Evolutionary conservation across 2,113 vertebrate genomes (phyloP).

Genomic region (Chloropsis hardwickii): DNA sequence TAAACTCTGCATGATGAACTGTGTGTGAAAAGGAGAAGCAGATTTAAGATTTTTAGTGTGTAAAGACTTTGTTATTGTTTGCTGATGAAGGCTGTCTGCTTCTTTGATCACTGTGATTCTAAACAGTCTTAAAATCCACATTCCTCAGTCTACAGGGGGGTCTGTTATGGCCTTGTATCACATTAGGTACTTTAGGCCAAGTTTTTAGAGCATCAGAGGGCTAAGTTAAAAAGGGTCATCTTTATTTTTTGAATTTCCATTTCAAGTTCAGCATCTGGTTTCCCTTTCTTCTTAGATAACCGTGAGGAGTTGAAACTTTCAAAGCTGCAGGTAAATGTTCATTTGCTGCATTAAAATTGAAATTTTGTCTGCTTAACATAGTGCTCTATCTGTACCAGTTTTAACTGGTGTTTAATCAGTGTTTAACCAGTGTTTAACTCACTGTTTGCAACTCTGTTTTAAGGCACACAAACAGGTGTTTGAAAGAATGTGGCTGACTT

Average conservation of each 20-base stretch:
- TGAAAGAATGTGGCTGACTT: slow-evolving; percentile 89
- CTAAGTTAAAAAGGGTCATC: not conserved
- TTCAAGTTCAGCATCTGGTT: not conserved
- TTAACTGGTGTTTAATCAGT: too few species aligned
- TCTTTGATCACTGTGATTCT: not conserved
- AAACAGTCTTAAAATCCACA: not conserved
- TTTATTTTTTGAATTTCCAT: not conserved
- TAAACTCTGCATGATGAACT: not conserved
- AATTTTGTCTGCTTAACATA: not conserved
- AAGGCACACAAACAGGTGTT: slow-evolving; percentile 89
- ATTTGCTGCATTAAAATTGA: not conserved
- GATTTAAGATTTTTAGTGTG: not conserved
- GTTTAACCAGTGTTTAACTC: not conserved
- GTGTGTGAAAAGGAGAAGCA: not conserved
- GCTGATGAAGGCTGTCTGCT: not conserved
- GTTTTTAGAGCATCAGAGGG: not conserved
- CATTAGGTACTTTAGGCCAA: not conserved
- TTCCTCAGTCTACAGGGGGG: not conserved
- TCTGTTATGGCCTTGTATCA: not conserved
- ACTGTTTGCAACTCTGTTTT: not conserved
- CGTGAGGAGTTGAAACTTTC: slow-evolving; percentile 84
- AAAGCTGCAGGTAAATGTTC: slow-evolving; percentile 79
- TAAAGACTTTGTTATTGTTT: not conserved
- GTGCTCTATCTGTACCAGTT: not conserved
- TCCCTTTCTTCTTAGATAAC: slow-evolving; percentile 55